phyloP scores from a whole-genome alignment of 2,113 vertebrate species.

The Perca schrenkii region DNA sequence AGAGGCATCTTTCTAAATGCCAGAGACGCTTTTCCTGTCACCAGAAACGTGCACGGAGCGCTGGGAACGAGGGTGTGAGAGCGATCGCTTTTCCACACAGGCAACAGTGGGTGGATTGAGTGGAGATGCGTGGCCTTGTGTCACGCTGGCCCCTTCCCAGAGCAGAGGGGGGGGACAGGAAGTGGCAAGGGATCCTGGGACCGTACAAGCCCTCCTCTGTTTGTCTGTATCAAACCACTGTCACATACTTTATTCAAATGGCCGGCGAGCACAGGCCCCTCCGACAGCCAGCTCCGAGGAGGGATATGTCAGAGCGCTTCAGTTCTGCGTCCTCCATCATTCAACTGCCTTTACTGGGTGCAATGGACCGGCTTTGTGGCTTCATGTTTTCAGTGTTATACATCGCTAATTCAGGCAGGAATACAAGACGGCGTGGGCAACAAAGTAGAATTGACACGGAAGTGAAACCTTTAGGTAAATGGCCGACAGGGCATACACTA shows the following conservation, averaged over 20 bases:
- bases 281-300: constrained; percentile 43
- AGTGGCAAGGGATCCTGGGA: constrained; percentile 74
- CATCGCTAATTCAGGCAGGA: not conserved
- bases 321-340: constrained; percentile 44
- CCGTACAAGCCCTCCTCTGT: constrained; percentile 83
- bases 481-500: not conserved
- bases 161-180: constrained; percentile 76
- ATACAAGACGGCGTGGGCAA: too few species aligned
- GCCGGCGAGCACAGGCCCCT: constrained; percentile 40
- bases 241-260: constrained; percentile 81
- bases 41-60: constrained; percentile 38
- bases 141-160: constrained; percentile 78
- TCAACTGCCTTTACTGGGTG: constrained; percentile 33
- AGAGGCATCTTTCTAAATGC: constrained; percentile 73
- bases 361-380: constrained; percentile 14
- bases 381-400: not conserved
- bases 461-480: constrained; percentile 6
- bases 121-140: constrained; percentile 79
- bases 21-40: constrained; percentile 77
- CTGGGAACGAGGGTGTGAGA: constrained; percentile 63
- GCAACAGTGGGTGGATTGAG: constrained; percentile 84
- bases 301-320: constrained; percentile 44
- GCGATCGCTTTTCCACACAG: constrained; percentile 56
- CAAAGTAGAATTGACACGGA: not conserved
- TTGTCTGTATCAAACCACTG: constrained; percentile 70